Evolutionary conservation across 2,888 invertebrate genomes (phyloP), one percentile per base, ranked within the genome.

Genomic region (Trichogramma dendrolimi): DNA sequence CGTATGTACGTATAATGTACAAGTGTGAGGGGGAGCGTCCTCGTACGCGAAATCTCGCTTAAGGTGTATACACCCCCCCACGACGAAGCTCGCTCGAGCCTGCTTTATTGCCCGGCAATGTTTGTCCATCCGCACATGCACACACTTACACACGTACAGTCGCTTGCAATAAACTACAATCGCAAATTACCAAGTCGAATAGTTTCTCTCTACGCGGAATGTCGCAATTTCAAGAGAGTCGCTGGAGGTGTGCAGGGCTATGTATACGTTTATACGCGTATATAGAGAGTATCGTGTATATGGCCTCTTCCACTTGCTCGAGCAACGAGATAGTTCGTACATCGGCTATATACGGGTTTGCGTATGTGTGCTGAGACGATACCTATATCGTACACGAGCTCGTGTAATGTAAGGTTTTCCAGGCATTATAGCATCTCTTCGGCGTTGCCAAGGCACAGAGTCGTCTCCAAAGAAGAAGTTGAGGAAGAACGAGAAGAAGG

Each of bases 141-240:
- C 4, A 11, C 10, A 6, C 46, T 6, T n/a, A 11, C 7, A 11
- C 43, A 14, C n/a, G 4, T 63, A 55, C 62, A 59, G 60, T 43
- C 55, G 46, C 47, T 48, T 52, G 57, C 64, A 77, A 79, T 79
- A 78, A 79, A 79, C 77, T 77, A 78, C 78, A 76, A 79, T 79
- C 78, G 78, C 79, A 76, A 79, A 79, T 79, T 79, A 78, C 78
- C 65, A 75, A 78, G 78, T 78, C 78, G 73, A 78, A 79, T 78
- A 79, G 78, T 78, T 78, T 77, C 73, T 76, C 76, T 75, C 77
- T 75, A 75, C 75, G 72, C 75, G 78, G 79, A 79, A 79, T 79
- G 79, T 78, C 78, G 78, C 78, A 77, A 78, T 78, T 78, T 75
- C 76, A 74, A 72, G 49, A 41, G 54, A 41, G 51, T 48, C 11